Evolutionary conservation across 2,113 vertebrate genomes (phyloP).

Genomic region (Alligator sinensis): DNA sequence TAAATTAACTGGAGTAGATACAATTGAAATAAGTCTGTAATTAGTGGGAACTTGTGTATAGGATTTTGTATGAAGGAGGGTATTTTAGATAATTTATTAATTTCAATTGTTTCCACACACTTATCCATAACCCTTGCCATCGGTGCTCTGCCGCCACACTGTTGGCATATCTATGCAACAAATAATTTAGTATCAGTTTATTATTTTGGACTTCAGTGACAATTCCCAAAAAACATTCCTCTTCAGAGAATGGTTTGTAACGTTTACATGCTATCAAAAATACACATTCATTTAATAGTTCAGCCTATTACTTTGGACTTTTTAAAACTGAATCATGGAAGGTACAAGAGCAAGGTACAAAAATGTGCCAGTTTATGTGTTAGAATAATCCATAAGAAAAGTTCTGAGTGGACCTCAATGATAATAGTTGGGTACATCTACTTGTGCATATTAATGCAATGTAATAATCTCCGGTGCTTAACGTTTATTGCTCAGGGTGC

Average conservation of each 20-base stretch:
- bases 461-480: too few species aligned
- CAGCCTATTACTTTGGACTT: too few species aligned
- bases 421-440: too few species aligned
- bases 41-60: background rate
- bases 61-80: background rate
- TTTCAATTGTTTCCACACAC: background rate
- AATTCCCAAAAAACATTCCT: background rate
- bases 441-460: too few species aligned
- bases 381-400: too few species aligned
- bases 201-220: background rate
- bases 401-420: too few species aligned
- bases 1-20: background rate
- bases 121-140: background rate
- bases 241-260: background rate
- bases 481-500: too few species aligned
- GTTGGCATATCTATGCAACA: background rate
- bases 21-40: background rate
- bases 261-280: background rate
- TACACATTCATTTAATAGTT: background rate
- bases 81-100: background rate
- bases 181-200: background rate
- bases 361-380: too few species aligned
- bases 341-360: too few species aligned
- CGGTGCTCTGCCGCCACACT: background rate
- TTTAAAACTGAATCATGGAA: too few species aligned